Evolutionary conservation across 2,113 vertebrate species (phyloP).

Genomic region (Benitochromis conjunctus): DNA sequence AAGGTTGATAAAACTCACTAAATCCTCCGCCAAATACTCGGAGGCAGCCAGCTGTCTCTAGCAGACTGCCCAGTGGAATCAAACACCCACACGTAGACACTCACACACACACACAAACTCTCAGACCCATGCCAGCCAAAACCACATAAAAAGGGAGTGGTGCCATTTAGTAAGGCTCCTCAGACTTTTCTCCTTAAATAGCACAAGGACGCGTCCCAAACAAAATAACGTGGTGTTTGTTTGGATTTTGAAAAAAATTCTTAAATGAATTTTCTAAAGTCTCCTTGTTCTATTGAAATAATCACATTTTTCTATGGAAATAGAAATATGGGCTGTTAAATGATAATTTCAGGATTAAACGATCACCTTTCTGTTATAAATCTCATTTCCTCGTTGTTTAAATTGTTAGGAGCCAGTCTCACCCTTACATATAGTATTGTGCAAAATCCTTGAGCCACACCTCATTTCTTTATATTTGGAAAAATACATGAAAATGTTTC

Average conservation of each 20-base stretch:
- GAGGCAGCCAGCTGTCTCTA: slow-evolving; percentile 40
- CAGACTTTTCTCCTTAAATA: neutral
- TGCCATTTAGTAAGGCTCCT: neutral
- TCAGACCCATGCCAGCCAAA: neutral
- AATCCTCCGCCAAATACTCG: slow-evolving; percentile 24
- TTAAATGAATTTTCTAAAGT: neutral
- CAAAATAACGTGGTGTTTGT: neutral
- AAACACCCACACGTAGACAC: neutral
- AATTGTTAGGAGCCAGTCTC: neutral
- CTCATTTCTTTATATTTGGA: neutral
- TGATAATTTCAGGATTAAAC: neutral
- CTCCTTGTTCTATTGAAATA: neutral
- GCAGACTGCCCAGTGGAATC: slow-evolving; percentile 20
- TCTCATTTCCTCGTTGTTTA: neutral
- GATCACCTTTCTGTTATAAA: neutral
- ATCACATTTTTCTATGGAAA: neutral
- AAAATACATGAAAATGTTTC: neutral
- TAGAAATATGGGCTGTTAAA: neutral
- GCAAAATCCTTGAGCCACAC: neutral
- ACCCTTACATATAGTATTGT: neutral
- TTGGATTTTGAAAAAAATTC: neutral
- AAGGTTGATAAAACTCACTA: slow-evolving; percentile 42
- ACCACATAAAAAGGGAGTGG: slow-evolving; percentile 2
- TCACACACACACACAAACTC: neutral
- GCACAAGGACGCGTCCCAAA: neutral